Evolutionary conservation across 2,797 vertebrate species (phyloP).

Genomic region (Knipowitschia caucasica): DNA sequence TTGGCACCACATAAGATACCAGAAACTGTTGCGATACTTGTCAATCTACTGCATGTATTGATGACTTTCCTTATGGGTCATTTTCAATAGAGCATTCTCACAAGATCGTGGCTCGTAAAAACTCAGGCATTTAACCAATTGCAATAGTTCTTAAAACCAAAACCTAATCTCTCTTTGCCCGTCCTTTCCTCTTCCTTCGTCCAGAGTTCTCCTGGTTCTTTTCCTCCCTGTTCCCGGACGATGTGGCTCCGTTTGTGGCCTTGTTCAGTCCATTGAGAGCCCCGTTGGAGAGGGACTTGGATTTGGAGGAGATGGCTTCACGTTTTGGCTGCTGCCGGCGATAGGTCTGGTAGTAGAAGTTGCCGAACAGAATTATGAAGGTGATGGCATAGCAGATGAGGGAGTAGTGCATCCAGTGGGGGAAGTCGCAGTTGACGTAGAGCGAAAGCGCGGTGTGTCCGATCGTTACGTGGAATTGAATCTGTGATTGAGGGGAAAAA

Average conservation of each 20-base stretch:
- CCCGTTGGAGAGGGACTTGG: constrained; percentile 83
- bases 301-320: constrained; percentile 74
- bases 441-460: constrained; percentile 96
- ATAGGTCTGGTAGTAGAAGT: constrained; percentile 99
- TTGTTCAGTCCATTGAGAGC: constrained; percentile 85
- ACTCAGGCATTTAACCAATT: constrained; percentile 36
- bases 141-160: constrained; percentile 47
- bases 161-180: constrained; percentile 92
- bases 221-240: constrained; percentile 79
- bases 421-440: constrained; percentile 96
- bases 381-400: constrained; percentile 94
- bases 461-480: constrained; percentile 97
- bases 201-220: constrained; percentile 81
- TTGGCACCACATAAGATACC: constrained; percentile 42
- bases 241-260: constrained; percentile 79
- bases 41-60: constrained; percentile 8
- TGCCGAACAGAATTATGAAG: constrained; percentile 95
- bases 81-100: constrained; percentile 33
- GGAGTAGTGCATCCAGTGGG: constrained; percentile 99
- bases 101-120: constrained; percentile 60
- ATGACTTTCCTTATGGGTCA: constrained; percentile 11
- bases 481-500: constrained; percentile 67
- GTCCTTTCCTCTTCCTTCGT: constrained; percentile 90
- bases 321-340: constrained; percentile 84
- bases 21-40: constrained; percentile 36